A percentile compares a stretch with the other conserved stretches of the same genome.
Conservation (phyloP, 2,113 vertebrate genomes). For the Paradisaea rubra region DNA sequence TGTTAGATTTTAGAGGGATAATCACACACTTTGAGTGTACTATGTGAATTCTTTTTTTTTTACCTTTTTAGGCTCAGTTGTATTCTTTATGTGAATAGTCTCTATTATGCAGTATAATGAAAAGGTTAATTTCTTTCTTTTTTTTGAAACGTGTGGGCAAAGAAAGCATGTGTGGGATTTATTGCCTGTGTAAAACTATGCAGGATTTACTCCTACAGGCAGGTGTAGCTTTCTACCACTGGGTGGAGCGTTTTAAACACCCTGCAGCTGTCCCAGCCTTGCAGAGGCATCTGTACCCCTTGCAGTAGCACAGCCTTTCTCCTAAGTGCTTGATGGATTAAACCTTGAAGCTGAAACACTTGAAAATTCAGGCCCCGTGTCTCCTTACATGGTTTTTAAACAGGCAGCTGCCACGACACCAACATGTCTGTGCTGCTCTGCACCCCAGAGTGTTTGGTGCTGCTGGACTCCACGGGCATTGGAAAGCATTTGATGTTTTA, state of each 20-base stretch:
- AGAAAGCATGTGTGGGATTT: neutral
- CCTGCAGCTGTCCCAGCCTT: neutral
- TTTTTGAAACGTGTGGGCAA: neutral
- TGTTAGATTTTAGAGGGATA: neutral
- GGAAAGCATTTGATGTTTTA: neutral
- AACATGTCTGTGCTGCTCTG: fast-evolving
- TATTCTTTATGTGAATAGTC: neutral
- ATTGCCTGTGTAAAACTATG: fast-evolving
- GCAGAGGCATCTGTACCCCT: fast-evolving
- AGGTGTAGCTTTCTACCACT: neutral
- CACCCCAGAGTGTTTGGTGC: neutral
- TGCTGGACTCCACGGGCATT: neutral
- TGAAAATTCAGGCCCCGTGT: neutral
- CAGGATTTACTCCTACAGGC: neutral
- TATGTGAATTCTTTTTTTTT: neutral
- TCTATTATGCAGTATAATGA: fast-evolving
- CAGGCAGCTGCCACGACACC: neutral
- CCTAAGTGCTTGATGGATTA: fast-evolving
- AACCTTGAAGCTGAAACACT: neutral
- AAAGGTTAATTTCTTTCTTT: neutral
- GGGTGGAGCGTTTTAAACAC: slow-evolving; percentile 4
- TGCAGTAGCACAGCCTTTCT: neutral
- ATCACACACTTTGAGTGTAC: neutral
- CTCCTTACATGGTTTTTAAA: neutral
- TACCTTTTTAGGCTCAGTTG: neutral